These are phyloP conservation scores for Pseudomyrmex flavicornis DNA, from an alignment of 1,140 invertebrate species.

Conservation along the genomic window DNA sequence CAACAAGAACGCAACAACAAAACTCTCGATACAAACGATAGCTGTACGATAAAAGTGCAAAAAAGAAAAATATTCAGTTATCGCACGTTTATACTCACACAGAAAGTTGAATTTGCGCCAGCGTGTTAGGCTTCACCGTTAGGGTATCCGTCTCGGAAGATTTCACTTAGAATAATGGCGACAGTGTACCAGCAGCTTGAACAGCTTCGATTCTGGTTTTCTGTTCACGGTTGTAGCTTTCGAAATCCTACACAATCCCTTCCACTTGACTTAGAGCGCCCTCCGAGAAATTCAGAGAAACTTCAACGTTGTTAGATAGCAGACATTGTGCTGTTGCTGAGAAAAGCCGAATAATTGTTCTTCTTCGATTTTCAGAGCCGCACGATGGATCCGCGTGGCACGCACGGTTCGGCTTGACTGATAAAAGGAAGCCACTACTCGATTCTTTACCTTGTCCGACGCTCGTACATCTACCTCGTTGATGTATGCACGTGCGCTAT, in stretches of 20 bases:
- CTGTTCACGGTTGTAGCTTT: not conserved
- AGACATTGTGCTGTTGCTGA: not conserved
- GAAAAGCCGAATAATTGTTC: not conserved
- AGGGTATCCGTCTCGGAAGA: conserved; percentile 30
- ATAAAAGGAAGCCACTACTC: conserved; percentile 76
- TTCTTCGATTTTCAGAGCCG: not conserved
- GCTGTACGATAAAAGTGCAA: not conserved
- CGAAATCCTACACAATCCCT: not conserved
- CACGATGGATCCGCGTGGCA: conserved; percentile 68
- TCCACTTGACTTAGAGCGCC: not conserved
- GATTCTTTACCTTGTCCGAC: conserved; percentile 24
- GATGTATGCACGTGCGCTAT: conserved; percentile 65
- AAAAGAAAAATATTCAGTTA: not conserved
- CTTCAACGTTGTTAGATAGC: conserved; percentile 42
- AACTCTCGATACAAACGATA: not conserved
- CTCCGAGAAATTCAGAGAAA: not conserved
- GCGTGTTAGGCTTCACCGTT: conserved; percentile 78
- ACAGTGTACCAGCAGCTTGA: not conserved
- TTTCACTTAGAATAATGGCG: conserved; percentile 23
- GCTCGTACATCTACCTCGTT: conserved; percentile 47
- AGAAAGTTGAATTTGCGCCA: conserved; percentile 82
- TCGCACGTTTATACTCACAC: conserved; percentile 76
- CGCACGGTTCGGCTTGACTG: conserved; percentile 82
- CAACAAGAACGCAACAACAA: not conserved
- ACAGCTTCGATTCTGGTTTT: not conserved